Percentiles rank a stretch among this genome's conserved stretches.
phyloP scores from a whole-genome alignment of 37 sponge, comb jelly and placozoan genomes.

The Aphrocallistes beatrix region DNA sequence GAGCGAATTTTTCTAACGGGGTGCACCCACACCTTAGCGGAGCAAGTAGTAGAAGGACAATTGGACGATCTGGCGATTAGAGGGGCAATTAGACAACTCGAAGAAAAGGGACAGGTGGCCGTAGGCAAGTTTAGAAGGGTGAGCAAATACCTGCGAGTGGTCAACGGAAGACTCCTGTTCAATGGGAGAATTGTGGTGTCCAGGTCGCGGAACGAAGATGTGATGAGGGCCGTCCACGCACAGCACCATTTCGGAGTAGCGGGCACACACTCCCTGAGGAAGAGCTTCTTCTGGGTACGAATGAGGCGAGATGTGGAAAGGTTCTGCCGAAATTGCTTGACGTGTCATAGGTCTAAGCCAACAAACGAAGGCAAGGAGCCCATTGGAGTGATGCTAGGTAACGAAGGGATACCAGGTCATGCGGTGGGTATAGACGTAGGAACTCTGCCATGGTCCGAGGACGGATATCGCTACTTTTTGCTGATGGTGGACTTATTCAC shows the following conservation, averaged over 20 bases:
- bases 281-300: conserved; percentile 39
- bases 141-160: background rate
- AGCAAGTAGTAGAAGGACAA: no score
- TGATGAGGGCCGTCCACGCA: background rate
- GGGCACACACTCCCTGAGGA: background rate
- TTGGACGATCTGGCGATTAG: no score
- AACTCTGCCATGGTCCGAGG: no score
- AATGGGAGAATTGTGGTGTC: background rate
- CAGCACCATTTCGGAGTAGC: background rate
- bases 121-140: background rate
- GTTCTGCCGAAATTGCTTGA: conserved; percentile 14
- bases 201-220: background rate
- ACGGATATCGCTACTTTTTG: no score
- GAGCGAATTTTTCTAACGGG: no score
- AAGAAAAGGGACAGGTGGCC: background rate
- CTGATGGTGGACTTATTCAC: background rate
- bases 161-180: background rate
- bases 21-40: no score
- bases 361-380: no score
- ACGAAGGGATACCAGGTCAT: no score
- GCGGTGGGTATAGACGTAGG: no score
- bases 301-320: conserved; percentile 23
- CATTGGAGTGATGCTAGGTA: no score
- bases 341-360: no score
- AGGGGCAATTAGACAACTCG: background rate